These are phyloP conservation scores for Hyposoter dolosus DNA, from an alignment of 2,888 invertebrate species.

Conservation along the genomic window DNA sequence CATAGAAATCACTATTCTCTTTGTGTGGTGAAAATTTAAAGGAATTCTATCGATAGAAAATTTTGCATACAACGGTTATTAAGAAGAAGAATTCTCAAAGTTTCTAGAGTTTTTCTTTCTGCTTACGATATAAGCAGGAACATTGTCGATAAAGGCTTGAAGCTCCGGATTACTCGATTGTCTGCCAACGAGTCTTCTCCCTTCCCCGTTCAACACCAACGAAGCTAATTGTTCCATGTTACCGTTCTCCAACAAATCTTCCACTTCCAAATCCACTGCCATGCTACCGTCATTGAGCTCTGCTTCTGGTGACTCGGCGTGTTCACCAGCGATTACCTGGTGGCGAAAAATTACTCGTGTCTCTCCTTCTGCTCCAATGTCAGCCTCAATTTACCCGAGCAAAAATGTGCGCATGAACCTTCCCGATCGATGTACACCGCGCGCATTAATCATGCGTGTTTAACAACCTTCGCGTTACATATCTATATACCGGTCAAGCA, in stretches of 20 bases:
- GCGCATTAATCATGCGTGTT: constrained; percentile 75
- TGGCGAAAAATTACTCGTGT: constrained; percentile 6
- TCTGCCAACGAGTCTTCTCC: constrained; percentile 90
- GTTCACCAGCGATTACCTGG: constrained; percentile 80
- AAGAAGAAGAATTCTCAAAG: neutral
- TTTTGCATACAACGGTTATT: too few species aligned
- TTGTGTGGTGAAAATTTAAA: too few species aligned
- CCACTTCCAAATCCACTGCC: constrained; percentile 87
- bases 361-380: neutral
- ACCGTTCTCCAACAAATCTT: constrained; percentile 89
- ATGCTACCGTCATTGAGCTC: constrained; percentile 78
- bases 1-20: too few species aligned
- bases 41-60: too few species aligned
- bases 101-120: neutral
- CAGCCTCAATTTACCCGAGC: neutral
- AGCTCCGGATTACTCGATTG: constrained; percentile 91
- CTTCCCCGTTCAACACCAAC: constrained; percentile 95
- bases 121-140: constrained; percentile 93
- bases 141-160: constrained; percentile 94
- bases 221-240: constrained; percentile 96
- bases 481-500: constrained; percentile 19
- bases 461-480: constrained; percentile 68
- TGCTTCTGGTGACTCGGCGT: constrained; percentile 76
- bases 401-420: constrained; percentile 74
- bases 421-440: constrained; percentile 75